These are phyloP conservation scores for Drosophila cyrtoloma DNA, from an alignment of 2,888 invertebrate genomes.

Conservation along the genomic window DNA sequence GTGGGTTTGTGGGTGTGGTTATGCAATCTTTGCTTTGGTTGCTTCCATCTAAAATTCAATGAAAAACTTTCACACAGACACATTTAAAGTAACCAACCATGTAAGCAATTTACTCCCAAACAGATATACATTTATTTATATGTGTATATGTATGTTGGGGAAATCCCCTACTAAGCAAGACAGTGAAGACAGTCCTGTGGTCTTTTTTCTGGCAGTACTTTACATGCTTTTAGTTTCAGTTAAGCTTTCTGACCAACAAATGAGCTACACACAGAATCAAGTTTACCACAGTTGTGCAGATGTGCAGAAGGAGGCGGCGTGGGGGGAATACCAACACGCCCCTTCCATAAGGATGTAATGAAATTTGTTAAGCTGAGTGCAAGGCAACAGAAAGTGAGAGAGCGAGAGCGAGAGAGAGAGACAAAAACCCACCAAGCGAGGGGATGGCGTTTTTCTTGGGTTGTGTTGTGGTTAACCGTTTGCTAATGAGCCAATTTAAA, in stretches of 20 bases:
- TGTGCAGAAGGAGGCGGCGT: background rate
- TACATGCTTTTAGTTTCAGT: conserved; percentile 73
- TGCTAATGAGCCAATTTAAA: conserved; percentile 80
- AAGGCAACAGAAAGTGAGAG: background rate
- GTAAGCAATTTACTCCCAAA: conserved; percentile 34
- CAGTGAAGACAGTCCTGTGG: conserved; percentile 47
- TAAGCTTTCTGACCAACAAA: conserved; percentile 75
- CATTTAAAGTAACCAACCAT: conserved; percentile 54
- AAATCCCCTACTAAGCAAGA: conserved; percentile 8
- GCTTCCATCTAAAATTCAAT: conserved; percentile 66
- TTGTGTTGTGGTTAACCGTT: conserved; percentile 68
- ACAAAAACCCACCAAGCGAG: background rate
- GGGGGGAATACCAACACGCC: background rate
- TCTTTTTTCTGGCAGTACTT: conserved; percentile 44
- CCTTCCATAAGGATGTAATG: background rate
- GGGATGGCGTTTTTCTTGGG: conserved; percentile 26
- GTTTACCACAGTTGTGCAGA: conserved; percentile 12
- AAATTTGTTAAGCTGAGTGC: conserved; percentile 37
- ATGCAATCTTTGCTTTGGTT: conserved; percentile 47
- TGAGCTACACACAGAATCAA: conserved; percentile 46
- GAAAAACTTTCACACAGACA: conserved; percentile 65
- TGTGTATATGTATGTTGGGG: background rate
- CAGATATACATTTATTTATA: conserved; percentile 18
- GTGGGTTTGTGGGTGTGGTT: conserved; percentile 38
- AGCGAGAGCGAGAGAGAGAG: background rate